Evolutionary conservation across 2,797 vertebrate genomes (phyloP).

Genomic region (Microcaecilia unicolor): DNA sequence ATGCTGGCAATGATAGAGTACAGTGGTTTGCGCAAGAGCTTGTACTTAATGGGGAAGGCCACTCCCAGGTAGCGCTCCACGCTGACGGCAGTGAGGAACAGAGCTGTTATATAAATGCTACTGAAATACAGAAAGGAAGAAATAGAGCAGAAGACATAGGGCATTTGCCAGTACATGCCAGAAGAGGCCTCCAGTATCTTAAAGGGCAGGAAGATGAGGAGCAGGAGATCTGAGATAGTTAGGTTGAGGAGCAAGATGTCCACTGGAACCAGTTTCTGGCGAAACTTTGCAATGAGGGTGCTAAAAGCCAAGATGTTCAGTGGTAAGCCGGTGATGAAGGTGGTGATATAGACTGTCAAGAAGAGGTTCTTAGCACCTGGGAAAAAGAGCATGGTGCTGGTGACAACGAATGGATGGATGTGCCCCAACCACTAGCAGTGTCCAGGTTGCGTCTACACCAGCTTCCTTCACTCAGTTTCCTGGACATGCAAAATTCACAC

Average conservation of each 20-base stretch:
- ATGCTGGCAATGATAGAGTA: slow-evolving; percentile 52
- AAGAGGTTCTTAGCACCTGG: slow-evolving; percentile 3
- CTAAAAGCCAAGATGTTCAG: slow-evolving; percentile 66
- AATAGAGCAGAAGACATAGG: slow-evolving; percentile 59
- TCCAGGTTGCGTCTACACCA: too few species aligned
- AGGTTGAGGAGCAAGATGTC: slow-evolving; percentile 77
- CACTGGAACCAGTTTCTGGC: slow-evolving; percentile 45
- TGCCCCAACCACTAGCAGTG: too few species aligned
- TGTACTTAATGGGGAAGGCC: slow-evolving; percentile 67
- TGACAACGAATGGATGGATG: too few species aligned
- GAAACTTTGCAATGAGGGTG: slow-evolving; percentile 57
- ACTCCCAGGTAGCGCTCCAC: slow-evolving; percentile 71
- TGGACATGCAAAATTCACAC: too few species aligned
- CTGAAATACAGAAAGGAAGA: slow-evolving; percentile 68
- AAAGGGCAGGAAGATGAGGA: slow-evolving; percentile 69
- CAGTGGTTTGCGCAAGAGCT: slow-evolving; percentile 45
- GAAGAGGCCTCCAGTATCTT: slow-evolving; percentile 62
- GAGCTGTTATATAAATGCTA: slow-evolving; percentile 72
- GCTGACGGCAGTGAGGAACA: slow-evolving; percentile 65
- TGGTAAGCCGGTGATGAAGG: slow-evolving; percentile 69
- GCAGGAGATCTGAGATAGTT: slow-evolving; percentile 70
- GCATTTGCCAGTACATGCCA: slow-evolving; percentile 50
- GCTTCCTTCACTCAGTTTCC: too few species aligned
- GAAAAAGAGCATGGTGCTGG: not conserved
- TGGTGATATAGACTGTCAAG: slow-evolving; percentile 58